Evolutionary conservation across 2,113 vertebrate genomes (phyloP), one percentile per base, ranked within the genome.

Genomic region (Epinephelus moara): DNA sequence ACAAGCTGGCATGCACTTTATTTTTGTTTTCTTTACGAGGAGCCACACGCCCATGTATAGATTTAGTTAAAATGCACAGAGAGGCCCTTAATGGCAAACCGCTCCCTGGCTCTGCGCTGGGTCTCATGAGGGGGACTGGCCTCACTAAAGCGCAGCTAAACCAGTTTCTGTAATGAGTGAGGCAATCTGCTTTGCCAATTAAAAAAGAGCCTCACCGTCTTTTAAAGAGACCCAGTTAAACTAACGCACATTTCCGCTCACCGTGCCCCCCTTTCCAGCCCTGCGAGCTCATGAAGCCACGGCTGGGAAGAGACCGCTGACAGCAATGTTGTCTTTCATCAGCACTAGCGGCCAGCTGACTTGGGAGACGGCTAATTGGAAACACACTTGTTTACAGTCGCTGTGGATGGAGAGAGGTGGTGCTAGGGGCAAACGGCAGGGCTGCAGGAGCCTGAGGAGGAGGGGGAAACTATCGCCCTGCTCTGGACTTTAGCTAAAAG

Each of bases 371-470:
- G 73, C 64, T 90, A 92, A 92, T 92, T 93, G 86, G 86, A 93
- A 93, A 89, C 91, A 92, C 78, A 87, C 90, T 89, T 92, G 90
- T 93, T 92, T 92, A 85, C 85, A 72, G 85, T 74, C 47, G 71
- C 59, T 30, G 75, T 52, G 70, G 42, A 72, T 45, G 55, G 69
- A 78, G 78, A 80, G 75, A 64, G 75, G 56, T 49, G 84, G 83
- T 18, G 80, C 84, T 66, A 4, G 23, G 52, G 75, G 80, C 81
- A 71, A 81, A 77, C 13, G 75, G 45, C 71, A 68, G 52, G 1
- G 42, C 57, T 61, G 67, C 79, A 73, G 76, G 78, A 81, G 69
- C 81, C 27, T 4, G 61, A 80, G 50, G 81, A 68, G 37, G n/a
- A 66, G 67, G 57, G 33, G 15, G 42, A 78, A 72, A 77, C 67